phyloP scores from a whole-genome alignment of 2,113 vertebrate species.

The Anser brachyrhynchus region DNA sequence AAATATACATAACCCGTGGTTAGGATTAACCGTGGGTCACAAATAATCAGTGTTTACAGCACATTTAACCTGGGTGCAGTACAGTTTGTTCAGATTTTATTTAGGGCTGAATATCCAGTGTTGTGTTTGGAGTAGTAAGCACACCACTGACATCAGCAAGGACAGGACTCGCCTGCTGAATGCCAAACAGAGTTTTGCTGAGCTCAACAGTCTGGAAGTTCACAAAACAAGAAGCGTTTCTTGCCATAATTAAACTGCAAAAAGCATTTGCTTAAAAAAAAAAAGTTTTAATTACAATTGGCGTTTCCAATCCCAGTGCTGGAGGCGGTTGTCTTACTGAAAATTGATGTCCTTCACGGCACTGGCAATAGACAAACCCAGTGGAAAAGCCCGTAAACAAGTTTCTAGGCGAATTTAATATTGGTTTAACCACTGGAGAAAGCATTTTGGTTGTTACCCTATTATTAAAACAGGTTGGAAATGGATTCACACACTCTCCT shows the following conservation, averaged over 20 bases:
- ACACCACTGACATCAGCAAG: constrained; percentile 41
- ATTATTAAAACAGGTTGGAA: constrained; percentile 62
- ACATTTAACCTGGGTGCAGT: constrained; percentile 53
- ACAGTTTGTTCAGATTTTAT: constrained; percentile 52
- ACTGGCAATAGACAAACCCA: constrained; percentile 55
- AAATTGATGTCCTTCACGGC: constrained; percentile 63
- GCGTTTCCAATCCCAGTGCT: constrained; percentile 62
- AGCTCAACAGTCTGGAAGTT: constrained; percentile 51
- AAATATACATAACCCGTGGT: constrained; percentile 68
- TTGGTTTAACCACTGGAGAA: constrained; percentile 54
- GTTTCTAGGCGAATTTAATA: constrained; percentile 49
- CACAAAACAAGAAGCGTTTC: constrained; percentile 41
- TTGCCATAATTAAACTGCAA: constrained; percentile 51
- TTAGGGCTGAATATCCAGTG: constrained; percentile 34
- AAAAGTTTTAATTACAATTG: constrained; percentile 67
- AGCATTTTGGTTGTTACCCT: constrained; percentile 53
- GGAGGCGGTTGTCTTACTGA: constrained; percentile 49
- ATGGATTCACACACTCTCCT: constrained; percentile 49
- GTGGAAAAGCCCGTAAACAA: constrained; percentile 51
- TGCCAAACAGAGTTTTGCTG: constrained; percentile 45
- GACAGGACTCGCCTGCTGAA: constrained; percentile 9
- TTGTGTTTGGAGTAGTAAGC: constrained; percentile 29
- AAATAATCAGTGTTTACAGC: constrained; percentile 67
- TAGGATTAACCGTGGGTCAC: constrained; percentile 53
- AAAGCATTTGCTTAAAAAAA: constrained; percentile 44